Evolutionary conservation across 2,888 invertebrate species (phyloP), one percentile per base, ranked within the genome.

Genomic region (Branchipolynoe longqiensis): DNA sequence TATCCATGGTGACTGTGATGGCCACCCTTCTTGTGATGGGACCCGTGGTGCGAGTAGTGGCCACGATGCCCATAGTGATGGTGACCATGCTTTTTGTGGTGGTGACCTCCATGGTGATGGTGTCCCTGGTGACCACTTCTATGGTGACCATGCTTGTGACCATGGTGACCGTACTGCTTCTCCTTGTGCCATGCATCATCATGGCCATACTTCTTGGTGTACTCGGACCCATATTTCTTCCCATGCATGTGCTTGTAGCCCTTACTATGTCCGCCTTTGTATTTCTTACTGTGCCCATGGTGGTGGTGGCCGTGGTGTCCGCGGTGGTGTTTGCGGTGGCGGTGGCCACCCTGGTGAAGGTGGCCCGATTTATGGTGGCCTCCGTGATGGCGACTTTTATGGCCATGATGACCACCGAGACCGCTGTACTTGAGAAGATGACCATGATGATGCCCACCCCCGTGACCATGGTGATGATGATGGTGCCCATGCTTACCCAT

Each of bases 401-500:
- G 56, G 18, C 56, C 56, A 28, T 62, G 62, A 62, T 62, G 62
- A 14, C 62, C 62, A 28, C 48, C 48, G 31, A n/a, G 28, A 28
- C 25, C 81, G 6, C 31, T 25, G 18, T 81, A 54, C n/a, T 28
- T 54, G 48, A 48, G 48, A 28, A 25, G 48, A 6, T 81, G 48
- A 31, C 36, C 48, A 54, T 74, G 74, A 38, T 40, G 25, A 18
- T 81, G 81, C 25, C 41, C 41, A 28, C 25, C 81, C 18, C 31
- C 41, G 18, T 81, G 81, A 41, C 48, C 81, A 81, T 81, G 48
- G n/a, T 48, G 48, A 6, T 81, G 48, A 31, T 54, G 41, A 54
- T 74, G 74, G 33, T 40, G 25, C 12, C 48, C n/a, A 25, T 81
- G 48, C n/a, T 48, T 8, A 31, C 48, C 48, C 8, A n/a, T n/a